Conservation (phyloP, 2,113 vertebrate genomes). For the Odocoileus hemionus region DNA sequence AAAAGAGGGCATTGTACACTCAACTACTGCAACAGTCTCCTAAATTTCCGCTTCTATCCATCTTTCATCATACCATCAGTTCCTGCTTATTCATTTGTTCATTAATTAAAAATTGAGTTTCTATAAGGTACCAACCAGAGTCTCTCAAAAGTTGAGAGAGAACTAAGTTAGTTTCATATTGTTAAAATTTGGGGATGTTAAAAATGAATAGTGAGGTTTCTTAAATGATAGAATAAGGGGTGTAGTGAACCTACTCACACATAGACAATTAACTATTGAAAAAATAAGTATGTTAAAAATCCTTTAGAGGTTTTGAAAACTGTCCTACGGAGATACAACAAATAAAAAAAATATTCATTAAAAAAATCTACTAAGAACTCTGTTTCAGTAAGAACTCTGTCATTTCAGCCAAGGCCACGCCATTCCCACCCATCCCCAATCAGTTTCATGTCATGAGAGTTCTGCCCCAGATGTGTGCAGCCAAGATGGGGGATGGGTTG, state of each 20-base stretch:
- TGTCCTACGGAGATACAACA: background rate
- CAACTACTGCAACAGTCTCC: background rate
- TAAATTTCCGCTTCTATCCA: background rate
- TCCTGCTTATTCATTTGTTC: background rate
- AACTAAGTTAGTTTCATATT: background rate
- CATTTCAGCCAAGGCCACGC: background rate
- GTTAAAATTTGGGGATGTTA: background rate
- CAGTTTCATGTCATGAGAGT: background rate
- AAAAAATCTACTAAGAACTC: background rate
- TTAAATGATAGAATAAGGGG: background rate
- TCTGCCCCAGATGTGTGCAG: background rate
- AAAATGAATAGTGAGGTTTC: background rate
- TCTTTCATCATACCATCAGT: background rate
- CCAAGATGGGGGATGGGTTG: no score
- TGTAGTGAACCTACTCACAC: background rate
- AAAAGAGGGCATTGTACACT: background rate
- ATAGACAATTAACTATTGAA: background rate
- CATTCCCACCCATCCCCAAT: background rate
- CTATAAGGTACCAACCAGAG: background rate
- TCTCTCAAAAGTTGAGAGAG: background rate
- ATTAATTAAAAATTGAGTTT: background rate
- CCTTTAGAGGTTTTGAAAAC: background rate
- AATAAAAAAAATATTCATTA: background rate
- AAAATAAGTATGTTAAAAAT: background rate
- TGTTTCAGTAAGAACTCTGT: background rate